phyloP scores from a whole-genome alignment of 1,140 invertebrate genomes.

The Heliconius congener region DNA sequence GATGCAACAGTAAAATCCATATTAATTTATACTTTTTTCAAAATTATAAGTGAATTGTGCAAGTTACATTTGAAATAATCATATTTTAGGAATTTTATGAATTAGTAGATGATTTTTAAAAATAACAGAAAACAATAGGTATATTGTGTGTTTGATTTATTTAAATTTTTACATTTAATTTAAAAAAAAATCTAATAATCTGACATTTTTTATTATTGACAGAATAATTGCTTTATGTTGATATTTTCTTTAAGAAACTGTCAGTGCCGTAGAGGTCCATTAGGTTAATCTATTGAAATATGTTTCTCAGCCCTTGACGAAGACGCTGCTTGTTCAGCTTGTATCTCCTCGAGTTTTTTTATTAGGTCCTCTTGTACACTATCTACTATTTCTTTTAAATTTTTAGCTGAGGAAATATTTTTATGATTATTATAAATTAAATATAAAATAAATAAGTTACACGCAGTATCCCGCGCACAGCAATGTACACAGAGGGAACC shows the following conservation, averaged over 20 bases:
- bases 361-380: slow-evolving; percentile 73
- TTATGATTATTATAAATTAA: not conserved
- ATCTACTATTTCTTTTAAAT: slow-evolving; percentile 75
- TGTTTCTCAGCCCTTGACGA: slow-evolving; percentile 31
- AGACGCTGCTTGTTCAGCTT: slow-evolving; percentile 53
- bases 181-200: slow-evolving; percentile 21
- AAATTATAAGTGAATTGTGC: not conserved
- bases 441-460: too few relatives aligned
- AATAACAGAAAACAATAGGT: not conserved
- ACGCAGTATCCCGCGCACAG: too few relatives aligned
- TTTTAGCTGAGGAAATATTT: slow-evolving; percentile 56
- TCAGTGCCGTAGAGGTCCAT: slow-evolving; percentile 22
- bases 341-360: slow-evolving; percentile 68
- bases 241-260: not conserved
- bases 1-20: not conserved
- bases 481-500: too few relatives aligned
- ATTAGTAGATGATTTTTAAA: not conserved
- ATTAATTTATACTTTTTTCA: not conserved
- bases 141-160: slow-evolving; percentile 16
- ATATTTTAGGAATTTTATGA: not conserved
- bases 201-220: slow-evolving; percentile 25
- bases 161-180: slow-evolving; percentile 39
- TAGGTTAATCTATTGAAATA: slow-evolving; percentile 31
- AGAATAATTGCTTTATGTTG: slow-evolving; percentile 28
- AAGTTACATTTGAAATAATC: not conserved